Conservation (phyloP, 2,888 invertebrate species). For the Spicauda simplicius region DNA sequence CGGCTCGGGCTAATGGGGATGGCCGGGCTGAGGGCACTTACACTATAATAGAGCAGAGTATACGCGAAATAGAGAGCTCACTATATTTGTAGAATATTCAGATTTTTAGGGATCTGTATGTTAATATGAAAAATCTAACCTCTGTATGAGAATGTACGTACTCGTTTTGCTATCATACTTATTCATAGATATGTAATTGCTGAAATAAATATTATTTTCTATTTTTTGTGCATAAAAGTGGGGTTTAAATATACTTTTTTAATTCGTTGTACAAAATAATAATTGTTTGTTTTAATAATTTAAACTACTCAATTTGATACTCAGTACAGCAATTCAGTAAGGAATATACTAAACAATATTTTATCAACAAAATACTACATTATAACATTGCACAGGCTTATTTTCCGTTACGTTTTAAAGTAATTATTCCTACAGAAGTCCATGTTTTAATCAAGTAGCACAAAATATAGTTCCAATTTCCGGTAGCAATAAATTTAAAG, state of each 20-base stretch:
- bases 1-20: background rate
- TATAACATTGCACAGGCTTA: background rate
- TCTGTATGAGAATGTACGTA: too few relatives aligned
- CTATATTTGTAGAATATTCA: background rate
- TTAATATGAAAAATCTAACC: too few relatives aligned
- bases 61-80: background rate
- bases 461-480: slow-evolving; percentile 5
- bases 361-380: background rate
- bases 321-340: too few relatives aligned
- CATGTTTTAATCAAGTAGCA: background rate
- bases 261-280: too few relatives aligned
- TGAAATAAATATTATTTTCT: too few relatives aligned
- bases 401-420: background rate
- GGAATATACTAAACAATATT: too few relatives aligned
- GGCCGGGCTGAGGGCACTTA: background rate
- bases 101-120: background rate
- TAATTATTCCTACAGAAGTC: background rate
- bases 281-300: too few relatives aligned
- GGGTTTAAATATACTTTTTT: too few relatives aligned
- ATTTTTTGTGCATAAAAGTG: too few relatives aligned
- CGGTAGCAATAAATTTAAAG: slow-evolving; percentile 2
- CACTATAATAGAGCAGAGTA: background rate
- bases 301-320: too few relatives aligned
- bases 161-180: too few relatives aligned
- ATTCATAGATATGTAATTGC: too few relatives aligned